These are phyloP conservation scores for Myotis pilosus DNA, from an alignment of 2,797 vertebrate species.

Conservation along the genomic window DNA sequence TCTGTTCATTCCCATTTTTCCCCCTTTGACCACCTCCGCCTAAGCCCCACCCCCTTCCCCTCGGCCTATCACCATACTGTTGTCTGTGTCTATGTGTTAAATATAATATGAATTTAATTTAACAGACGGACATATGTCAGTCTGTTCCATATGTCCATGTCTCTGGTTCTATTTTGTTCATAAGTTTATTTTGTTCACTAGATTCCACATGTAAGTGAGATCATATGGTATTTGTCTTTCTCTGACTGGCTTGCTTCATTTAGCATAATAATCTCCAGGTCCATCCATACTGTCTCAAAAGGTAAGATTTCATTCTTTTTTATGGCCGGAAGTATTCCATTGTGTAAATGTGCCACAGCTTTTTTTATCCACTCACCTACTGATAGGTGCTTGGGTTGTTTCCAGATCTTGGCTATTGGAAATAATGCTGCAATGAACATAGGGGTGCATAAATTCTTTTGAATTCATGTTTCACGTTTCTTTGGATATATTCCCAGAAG, in stretches of 20 bases:
- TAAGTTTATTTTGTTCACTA: not conserved
- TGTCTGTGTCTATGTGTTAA: not conserved
- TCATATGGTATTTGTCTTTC: not conserved
- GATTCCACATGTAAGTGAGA: not conserved
- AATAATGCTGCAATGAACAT: not conserved
- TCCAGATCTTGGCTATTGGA: not conserved
- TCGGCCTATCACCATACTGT: not conserved
- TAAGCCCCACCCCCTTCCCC: not conserved
- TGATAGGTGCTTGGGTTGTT: not conserved
- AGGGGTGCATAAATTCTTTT: not conserved
- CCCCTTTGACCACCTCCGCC: not conserved
- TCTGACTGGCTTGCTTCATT: not conserved
- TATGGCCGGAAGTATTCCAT: not conserved
- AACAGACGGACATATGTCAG: not conserved
- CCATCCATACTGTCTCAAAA: not conserved
- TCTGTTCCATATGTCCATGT: not conserved
- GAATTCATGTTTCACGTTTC: not conserved
- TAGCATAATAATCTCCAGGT: not conserved
- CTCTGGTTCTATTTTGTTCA: not conserved
- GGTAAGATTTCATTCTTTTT: not conserved
- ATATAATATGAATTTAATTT: not conserved
- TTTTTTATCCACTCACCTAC: not conserved
- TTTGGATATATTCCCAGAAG: not conserved
- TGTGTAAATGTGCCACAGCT: not conserved
- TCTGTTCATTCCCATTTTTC: not conserved